These are phyloP conservation scores for Matsumyia berberina DNA, from an alignment of 2,888 invertebrate species.

Conservation along the genomic window DNA sequence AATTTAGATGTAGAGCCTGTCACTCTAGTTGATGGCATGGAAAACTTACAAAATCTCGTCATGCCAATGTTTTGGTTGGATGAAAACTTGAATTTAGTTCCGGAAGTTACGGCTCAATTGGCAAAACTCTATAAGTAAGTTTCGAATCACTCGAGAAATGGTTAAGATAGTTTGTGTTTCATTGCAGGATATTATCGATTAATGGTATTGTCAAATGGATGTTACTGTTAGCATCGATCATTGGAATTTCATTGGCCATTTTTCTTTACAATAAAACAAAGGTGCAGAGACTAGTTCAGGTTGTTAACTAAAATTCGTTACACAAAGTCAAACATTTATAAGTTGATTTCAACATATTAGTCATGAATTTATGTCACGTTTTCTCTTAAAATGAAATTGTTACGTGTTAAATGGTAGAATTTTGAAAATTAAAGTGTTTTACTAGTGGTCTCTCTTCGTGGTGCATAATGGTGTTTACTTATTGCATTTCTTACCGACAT, in stretches of 20 bases:
- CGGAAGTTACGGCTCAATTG: conserved; percentile 76
- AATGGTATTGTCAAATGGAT: conserved; percentile 35
- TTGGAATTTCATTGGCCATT: conserved; percentile 14
- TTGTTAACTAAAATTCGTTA: background rate
- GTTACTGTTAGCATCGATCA: background rate
- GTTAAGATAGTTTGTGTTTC: background rate
- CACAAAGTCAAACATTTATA: too few species aligned
- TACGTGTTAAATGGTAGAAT: too few species aligned
- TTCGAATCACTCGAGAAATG: background rate
- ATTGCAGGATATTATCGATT: conserved; percentile 15
- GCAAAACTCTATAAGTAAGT: conserved; percentile 78
- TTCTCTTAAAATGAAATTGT: too few species aligned
- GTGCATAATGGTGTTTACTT: too few species aligned
- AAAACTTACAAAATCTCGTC: conserved; percentile 87
- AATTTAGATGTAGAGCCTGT: conserved; percentile 87
- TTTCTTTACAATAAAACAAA: background rate
- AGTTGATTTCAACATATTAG: too few species aligned
- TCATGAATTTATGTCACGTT: too few species aligned
- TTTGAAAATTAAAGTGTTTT: too few species aligned
- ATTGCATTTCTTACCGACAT: too few species aligned
- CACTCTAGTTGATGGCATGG: conserved; percentile 88
- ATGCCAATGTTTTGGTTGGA: conserved; percentile 92
- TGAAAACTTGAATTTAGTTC: conserved; percentile 85
- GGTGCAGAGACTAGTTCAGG: background rate
- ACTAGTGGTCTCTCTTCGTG: too few species aligned